Percentiles rank a stretch among this genome's conserved stretches.
phyloP scores from a whole-genome alignment of 2,113 vertebrate species.

The Eira barbara region DNA sequence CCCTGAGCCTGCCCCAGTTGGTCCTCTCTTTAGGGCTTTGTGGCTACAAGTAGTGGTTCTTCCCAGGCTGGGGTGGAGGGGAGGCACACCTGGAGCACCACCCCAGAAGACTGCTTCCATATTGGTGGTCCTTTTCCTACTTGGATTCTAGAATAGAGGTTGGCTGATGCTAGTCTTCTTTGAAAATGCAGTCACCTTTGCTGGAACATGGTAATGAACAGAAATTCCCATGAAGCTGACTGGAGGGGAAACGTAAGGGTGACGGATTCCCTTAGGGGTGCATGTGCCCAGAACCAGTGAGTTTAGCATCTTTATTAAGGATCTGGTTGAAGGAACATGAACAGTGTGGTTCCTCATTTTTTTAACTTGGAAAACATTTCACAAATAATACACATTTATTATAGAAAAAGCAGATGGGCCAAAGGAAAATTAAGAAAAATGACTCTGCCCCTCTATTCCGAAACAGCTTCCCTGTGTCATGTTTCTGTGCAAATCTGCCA shows the following conservation, averaged over 20 bases:
- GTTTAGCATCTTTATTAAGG: slow-evolving; percentile 19
- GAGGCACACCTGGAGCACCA: background rate
- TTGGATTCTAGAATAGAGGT: background rate
- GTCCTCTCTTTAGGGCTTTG: background rate
- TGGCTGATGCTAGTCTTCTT: background rate
- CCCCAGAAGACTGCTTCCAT: background rate
- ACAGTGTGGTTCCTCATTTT: background rate
- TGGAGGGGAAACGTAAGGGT: background rate
- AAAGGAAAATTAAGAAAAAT: slow-evolving; percentile 23
- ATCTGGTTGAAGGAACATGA: background rate
- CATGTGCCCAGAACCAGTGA: background rate
- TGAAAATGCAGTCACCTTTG: background rate
- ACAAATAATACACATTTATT: slow-evolving; percentile 30
- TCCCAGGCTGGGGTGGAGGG: background rate
- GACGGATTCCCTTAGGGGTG: background rate
- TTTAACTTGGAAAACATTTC: background rate
- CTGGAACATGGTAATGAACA: slow-evolving; percentile 16
- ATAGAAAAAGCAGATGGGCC: background rate
- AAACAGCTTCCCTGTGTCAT: background rate
- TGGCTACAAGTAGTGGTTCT: background rate
- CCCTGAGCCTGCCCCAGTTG: background rate
- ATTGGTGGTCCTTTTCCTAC: background rate
- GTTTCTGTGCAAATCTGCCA: background rate
- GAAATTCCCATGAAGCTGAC: background rate
- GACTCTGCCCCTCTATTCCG: background rate